phyloP scores from a whole-genome alignment of 2,797 vertebrate genomes.

The Gymnocypris eckloni region DNA sequence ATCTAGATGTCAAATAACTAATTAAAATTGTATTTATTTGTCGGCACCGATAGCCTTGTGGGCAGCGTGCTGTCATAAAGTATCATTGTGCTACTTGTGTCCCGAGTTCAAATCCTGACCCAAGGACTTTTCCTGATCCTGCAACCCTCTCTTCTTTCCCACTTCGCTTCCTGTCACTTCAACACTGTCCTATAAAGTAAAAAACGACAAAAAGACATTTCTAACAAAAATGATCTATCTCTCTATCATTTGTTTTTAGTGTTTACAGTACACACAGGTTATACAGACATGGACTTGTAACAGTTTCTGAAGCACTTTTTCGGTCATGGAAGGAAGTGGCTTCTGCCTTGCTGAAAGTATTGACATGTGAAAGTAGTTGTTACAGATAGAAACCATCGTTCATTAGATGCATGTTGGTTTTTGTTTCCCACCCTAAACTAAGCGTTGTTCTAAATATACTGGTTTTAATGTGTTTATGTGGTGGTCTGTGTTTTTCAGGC shows the following conservation, averaged over 20 bases:
- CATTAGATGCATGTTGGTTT: not conserved
- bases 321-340: not conserved
- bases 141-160: not conserved
- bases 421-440: not conserved
- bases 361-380: conserved; percentile 7
- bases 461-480: not conserved
- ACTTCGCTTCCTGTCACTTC: no score
- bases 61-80: not conserved
- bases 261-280: not conserved
- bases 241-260: not conserved
- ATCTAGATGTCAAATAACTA: not conserved
- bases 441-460: not conserved
- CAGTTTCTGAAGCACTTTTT: conserved; percentile 1
- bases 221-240: not conserved
- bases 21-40: not conserved
- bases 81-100: not conserved
- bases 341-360: not conserved
- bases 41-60: not conserved
- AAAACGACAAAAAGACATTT: rapidly evolving
- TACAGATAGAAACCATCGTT: not conserved
- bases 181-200: no score
- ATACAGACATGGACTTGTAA: not conserved
- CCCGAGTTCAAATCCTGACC: not conserved
- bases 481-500: conserved; percentile 75
- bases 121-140: not conserved